These are phyloP conservation scores for Micropterix aruncella DNA, from an alignment of 2,888 invertebrate species.

Conservation along the genomic window DNA sequence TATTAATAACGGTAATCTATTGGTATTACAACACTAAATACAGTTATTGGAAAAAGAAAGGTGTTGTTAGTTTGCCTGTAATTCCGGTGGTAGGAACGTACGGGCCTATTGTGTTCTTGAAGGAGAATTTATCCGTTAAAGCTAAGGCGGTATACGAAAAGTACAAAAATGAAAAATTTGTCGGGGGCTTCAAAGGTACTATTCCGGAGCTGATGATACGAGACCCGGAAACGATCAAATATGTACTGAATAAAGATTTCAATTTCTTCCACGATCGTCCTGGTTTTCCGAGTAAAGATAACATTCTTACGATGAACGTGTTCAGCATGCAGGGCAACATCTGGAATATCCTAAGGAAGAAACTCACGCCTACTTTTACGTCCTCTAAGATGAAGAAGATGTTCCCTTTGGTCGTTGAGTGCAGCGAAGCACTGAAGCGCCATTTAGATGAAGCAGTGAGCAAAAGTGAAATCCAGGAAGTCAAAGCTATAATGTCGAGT, in stretches of 20 bases:
- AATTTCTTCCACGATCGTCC: neutral
- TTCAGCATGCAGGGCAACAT: neutral
- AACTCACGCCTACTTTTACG: neutral
- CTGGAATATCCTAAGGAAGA: neutral
- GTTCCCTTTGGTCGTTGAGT: neutral
- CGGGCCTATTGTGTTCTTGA: neutral
- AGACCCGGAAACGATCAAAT: neutral
- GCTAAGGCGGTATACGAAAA: neutral
- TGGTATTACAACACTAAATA: no score
- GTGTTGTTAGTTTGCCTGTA: neutral
- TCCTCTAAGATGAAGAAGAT: neutral
- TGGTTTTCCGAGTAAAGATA: neutral
- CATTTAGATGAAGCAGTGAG: neutral
- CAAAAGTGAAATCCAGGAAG: neutral
- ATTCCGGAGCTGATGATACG: neutral
- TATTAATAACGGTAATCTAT: no score
- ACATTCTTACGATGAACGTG: neutral
- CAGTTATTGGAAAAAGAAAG: neutral
- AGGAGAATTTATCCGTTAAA: neutral
- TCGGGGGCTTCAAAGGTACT: neutral
- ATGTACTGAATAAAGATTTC: neutral
- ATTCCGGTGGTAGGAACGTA: neutral
- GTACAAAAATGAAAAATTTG: neutral
- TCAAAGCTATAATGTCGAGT: neutral
- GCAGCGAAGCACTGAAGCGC: neutral